These are phyloP conservation scores for cattle (Bos taurus) DNA, from an alignment of 2,113 vertebrate genomes.

Conservation along the genomic window DNA sequence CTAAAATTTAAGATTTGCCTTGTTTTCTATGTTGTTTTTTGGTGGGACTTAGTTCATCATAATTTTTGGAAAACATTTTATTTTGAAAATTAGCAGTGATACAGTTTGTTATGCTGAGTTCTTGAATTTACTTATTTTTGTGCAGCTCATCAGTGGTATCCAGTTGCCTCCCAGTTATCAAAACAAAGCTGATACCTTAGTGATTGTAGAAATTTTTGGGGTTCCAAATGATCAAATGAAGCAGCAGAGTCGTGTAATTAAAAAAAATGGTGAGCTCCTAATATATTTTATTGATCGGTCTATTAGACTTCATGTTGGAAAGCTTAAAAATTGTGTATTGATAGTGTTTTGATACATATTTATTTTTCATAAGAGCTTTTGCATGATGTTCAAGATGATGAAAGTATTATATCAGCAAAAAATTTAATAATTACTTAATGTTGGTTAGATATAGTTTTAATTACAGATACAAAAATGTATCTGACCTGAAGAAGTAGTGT, in stretches of 20 bases:
- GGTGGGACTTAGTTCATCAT: neutral
- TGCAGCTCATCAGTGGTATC: slow-evolving; percentile 88
- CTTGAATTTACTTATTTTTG: slow-evolving; percentile 36
- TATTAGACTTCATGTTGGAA: neutral
- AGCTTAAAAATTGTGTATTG: neutral
- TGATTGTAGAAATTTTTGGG: slow-evolving; percentile 87
- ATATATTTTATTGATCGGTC: neutral
- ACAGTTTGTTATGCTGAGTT: neutral
- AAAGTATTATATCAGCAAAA: neutral
- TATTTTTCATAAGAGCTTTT: neutral
- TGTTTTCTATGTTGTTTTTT: neutral
- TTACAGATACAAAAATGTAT: neutral
- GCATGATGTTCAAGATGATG: neutral
- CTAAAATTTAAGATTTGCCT: neutral
- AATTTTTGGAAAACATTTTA: neutral
- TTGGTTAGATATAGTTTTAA: neutral
- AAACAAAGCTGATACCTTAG: slow-evolving; percentile 81
- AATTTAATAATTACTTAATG: neutral
- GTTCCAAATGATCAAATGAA: slow-evolving; percentile 78
- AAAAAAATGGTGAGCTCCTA: slow-evolving; percentile 85
- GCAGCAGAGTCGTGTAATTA: slow-evolving; percentile 82
- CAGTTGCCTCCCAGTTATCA: slow-evolving; percentile 79
- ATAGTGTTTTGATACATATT: neutral
- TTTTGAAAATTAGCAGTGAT: neutral
- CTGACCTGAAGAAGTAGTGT: neutral